Evolutionary conservation across 2,113 vertebrate species (phyloP).

Genomic region (Misgurnus anguillicaudatus): DNA sequence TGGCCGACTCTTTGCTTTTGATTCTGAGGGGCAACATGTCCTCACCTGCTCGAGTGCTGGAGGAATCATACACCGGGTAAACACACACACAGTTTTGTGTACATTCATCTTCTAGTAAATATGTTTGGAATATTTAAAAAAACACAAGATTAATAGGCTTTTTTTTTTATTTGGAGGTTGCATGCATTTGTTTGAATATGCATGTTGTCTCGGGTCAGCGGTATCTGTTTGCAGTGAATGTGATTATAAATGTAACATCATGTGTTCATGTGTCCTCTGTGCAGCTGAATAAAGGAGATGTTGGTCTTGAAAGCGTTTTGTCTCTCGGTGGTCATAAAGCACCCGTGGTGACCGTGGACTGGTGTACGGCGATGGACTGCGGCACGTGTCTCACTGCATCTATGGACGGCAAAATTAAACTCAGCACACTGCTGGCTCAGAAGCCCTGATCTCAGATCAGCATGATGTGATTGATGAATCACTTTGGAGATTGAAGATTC

Average conservation of each 20-base stretch:
- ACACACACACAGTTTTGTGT: neutral
- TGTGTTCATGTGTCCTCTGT: constrained; percentile 16
- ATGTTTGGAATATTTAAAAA: no score
- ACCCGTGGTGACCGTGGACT: constrained; percentile 94
- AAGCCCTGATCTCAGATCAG: constrained; percentile 70
- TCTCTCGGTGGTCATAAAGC: constrained; percentile 91
- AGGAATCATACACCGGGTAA: constrained; percentile 89
- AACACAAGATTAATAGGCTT: no score
- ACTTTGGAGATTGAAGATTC: neutral
- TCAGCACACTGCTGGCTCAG: constrained; percentile 94
- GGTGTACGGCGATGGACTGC: constrained; percentile 95
- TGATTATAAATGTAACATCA: neutral
- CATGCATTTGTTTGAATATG: no score
- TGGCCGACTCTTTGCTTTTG: constrained; percentile 93
- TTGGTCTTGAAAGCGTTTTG: constrained; percentile 84
- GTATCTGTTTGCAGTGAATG: neutral
- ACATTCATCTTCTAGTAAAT: neutral
- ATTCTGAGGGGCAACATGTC: constrained; percentile 93
- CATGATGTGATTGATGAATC: neutral
- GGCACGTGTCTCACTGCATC: constrained; percentile 95
- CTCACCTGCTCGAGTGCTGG: constrained; percentile 88
- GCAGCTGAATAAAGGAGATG: constrained; percentile 84
- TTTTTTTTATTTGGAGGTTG: no score
- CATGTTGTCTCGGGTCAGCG: no score
- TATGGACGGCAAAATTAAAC: constrained; percentile 97